Evolutionary conservation across 2,797 vertebrate genomes (phyloP).

Genomic region (Scleropages formosus): DNA sequence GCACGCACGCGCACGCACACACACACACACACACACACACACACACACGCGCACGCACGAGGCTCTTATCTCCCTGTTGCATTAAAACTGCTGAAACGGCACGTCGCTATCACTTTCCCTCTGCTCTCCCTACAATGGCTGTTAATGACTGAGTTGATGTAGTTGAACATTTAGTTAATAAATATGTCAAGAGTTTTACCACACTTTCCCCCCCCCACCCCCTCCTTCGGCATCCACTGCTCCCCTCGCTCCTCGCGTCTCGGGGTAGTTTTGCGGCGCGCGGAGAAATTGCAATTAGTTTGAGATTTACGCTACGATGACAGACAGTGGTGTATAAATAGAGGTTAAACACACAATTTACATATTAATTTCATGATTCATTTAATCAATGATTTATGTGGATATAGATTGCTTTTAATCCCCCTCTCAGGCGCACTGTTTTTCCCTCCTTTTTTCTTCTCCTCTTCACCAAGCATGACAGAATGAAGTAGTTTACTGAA

Average conservation of each 20-base stretch:
- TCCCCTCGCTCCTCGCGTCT: conserved; percentile 29
- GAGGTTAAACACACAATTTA: conserved; percentile 93
- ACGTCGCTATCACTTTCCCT: conserved; percentile 72
- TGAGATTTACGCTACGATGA: conserved; percentile 85
- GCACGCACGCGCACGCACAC: neutral
- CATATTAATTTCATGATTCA: conserved; percentile 95
- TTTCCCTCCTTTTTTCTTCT: conserved; percentile 52
- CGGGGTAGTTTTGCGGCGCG: conserved; percentile 57
- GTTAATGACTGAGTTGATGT: conserved; percentile 84
- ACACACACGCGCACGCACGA: neutral
- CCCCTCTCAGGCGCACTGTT: conserved; percentile 64
- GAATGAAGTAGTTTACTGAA: conserved; percentile 63
- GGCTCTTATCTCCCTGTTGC: conserved; percentile 14
- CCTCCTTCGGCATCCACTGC: conserved; percentile 28
- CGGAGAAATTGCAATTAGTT: conserved; percentile 86
- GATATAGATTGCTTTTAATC: conserved; percentile 85
- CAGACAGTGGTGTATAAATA: conserved; percentile 86
- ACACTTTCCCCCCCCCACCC: conserved; percentile 43
- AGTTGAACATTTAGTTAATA: conserved; percentile 86
- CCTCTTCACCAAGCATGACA: conserved; percentile 68
- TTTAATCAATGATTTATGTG: conserved; percentile 90
- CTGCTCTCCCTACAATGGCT: conserved; percentile 58
- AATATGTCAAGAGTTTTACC: conserved; percentile 83
- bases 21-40: neutral
- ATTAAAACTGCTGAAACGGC: conserved; percentile 69